Base-by-base conservation (phyloP, 2,797 vertebrate genomes). In the Odontamblyopus rebecca region DNA sequence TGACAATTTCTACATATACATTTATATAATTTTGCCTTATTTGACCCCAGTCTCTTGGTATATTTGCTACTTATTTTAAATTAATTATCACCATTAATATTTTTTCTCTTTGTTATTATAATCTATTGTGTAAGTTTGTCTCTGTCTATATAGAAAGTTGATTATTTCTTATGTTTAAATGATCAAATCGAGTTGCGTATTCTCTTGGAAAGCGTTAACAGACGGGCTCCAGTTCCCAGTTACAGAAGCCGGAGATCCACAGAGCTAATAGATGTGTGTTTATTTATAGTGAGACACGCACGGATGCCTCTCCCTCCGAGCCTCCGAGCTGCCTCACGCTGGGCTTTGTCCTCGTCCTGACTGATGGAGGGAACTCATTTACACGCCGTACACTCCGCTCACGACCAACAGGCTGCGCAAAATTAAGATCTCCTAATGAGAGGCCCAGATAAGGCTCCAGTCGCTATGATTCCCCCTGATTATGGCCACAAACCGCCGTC, bases 351-450 rank as follows among this genome's bases (percentile, higher is more conserved):
- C 85, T 80, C 85, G 76, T 80, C 85, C 75, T 88, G 87, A 86
- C 89, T 91, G 88, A 92, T 91, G 90, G 89, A 92, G 90, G 85
- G 73, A 83, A 88, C 89, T 90, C 90, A 88, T 91, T 91, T 90
- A 79, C 74, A 73, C 81, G 79, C 82, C 83, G 84, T 78, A 81
- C 81, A 76, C 82, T 71, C 83, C 84, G 68, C 84, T 80, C 75
- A 85, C 76, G 85, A 87, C 88, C 82, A 86, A 86, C 86, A 87
- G 83, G 89, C 90, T 88, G 82, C 84, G 86, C 80, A 85, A 91
- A 92, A 93, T 93, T 75, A 92, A 91, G 91, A 93, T 88, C 86
- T 89, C 86, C 84, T 91, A 92, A 92, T 91, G 91, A 93, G 87
- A 87, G 78, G 84, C 86, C 81, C 86, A 86, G 91, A 93, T 93